Base-by-base conservation (phyloP, 2,113 vertebrate genomes). In the Regulus satrapa region DNA sequence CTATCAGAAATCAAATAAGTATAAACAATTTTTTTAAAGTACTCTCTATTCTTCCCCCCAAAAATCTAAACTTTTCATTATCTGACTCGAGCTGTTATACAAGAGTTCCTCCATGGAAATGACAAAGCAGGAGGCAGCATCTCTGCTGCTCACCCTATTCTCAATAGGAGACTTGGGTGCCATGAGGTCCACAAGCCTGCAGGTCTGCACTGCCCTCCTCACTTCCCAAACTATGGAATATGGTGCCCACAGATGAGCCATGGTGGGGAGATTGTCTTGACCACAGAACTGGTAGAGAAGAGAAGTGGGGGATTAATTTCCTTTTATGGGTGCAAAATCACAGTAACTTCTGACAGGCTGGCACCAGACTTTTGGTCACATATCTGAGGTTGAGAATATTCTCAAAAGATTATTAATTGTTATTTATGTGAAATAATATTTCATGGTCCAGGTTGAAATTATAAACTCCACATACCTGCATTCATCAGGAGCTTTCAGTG, bases 261-360 rank as follows among this genome's bases (percentile, higher is more conserved):
- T 1, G 17, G 24, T 49, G 36, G 76, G 29, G 46, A 43, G 21
- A 49, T 25, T 16, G 18, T 32, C 43, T 31, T 54, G 14, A 38
- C 14, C 49, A 72, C 21, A 83, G 29, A 85, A 75, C 9, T 45
- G 25, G 21, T 29, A 34, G 5, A 36, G n/a, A 79, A 51, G 8
- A 38, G 12, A 11, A 23, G 6, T 1, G 6, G 1, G 5, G 8
- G 2, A 6, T 23, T 14, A 55, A 9, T 10, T 63, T 89, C 52
- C n/a, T 16, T 62, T 49, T 26, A 26, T 8, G 25, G 13, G 8
- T 40, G 18, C 36, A 93, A 88, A 85, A 76, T 24, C 40, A 56
- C 41, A 58, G 40, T n/a, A 69, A 71, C 19, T 56, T 9, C 20
- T 52, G 21, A 41, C 48, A 64, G 49, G 24, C 38, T 59, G 48